These are phyloP conservation scores for Noctilio leporinus DNA, from an alignment of 2,113 vertebrate species.

Conservation along the genomic window DNA sequence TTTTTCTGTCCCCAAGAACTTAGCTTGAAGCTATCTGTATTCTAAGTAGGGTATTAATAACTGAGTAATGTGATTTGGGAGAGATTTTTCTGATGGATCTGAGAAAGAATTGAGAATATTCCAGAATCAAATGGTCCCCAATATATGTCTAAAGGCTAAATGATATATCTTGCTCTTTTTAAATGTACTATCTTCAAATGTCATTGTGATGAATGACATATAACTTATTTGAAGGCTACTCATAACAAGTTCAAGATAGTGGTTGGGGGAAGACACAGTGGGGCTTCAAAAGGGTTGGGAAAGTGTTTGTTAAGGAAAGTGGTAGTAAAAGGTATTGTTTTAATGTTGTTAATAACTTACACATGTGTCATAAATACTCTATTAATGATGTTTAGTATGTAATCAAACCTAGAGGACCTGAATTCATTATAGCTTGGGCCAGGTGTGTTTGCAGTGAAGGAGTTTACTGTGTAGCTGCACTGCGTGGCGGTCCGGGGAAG, in stretches of 20 bases:
- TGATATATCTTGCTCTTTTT: not conserved
- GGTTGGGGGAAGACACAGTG: not conserved
- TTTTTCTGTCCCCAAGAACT: not conserved
- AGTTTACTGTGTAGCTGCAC: fast-evolving
- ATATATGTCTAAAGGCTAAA: not conserved
- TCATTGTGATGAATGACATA: not conserved
- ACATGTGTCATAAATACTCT: not conserved
- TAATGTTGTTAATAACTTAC: not conserved
- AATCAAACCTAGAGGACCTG: not conserved
- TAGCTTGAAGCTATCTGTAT: not conserved
- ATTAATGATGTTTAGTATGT: not conserved
- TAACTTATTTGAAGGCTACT: not conserved
- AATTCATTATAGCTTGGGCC: not conserved
- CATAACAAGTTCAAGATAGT: not conserved
- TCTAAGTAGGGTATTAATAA: not conserved
- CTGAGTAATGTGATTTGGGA: not conserved
- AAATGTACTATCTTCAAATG: not conserved
- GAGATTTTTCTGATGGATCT: not conserved
- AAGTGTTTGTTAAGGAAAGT: not conserved
- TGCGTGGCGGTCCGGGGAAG: not conserved
- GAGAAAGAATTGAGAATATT: not conserved
- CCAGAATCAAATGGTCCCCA: not conserved
- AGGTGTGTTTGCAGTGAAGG: not conserved
- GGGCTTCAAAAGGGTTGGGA: not conserved
- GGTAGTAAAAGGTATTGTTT: not conserved